Evolutionary conservation across 2,113 vertebrate species (phyloP).

Genomic region (Gulo gulo): DNA sequence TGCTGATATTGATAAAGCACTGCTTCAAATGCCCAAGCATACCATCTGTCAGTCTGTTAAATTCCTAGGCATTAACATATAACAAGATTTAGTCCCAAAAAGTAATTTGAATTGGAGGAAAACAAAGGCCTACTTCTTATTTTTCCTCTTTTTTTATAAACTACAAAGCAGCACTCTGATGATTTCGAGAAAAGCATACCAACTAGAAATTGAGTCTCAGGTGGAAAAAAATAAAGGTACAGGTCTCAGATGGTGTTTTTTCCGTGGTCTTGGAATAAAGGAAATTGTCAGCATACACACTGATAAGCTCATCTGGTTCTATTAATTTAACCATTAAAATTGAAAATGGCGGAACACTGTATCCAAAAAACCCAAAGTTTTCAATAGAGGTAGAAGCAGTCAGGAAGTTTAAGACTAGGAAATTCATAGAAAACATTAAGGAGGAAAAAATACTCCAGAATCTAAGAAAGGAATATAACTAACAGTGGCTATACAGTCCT

Average conservation of each 20-base stretch:
- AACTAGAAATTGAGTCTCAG: neutral
- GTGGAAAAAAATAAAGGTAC: neutral
- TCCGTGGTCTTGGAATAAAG: neutral
- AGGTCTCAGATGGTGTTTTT: neutral
- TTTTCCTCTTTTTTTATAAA: neutral
- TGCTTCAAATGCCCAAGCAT: neutral
- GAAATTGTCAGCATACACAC: neutral
- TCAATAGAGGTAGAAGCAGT: neutral
- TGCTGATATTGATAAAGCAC: neutral
- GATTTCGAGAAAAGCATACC: neutral
- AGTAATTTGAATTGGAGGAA: neutral
- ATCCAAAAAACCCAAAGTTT: neutral
- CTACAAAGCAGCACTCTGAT: neutral
- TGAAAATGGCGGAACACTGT: neutral
- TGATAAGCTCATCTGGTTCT: neutral
- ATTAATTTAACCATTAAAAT: neutral
- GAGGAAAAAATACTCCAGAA: neutral
- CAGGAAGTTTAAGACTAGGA: neutral
- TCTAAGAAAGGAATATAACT: neutral
- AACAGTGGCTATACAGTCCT: neutral
- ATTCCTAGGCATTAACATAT: neutral
- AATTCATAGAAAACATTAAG: neutral
- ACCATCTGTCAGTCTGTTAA: neutral
- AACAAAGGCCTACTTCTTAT: neutral
- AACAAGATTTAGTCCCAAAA: neutral